Conservation (phyloP, 2,113 vertebrate genomes). For the Seriola quinqueradiata region DNA sequence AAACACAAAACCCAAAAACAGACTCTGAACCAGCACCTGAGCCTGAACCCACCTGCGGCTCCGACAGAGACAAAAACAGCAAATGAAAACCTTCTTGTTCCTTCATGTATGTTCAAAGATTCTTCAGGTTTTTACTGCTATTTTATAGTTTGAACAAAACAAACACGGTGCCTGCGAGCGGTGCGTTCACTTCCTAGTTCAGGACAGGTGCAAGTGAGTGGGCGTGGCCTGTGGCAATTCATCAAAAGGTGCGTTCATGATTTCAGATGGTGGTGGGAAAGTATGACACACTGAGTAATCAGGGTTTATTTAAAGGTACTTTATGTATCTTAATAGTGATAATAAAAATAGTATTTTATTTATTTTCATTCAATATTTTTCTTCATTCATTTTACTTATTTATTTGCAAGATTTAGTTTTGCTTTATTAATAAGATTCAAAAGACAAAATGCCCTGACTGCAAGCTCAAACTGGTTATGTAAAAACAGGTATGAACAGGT, state of each 20-base stretch:
- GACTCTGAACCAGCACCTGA: neutral
- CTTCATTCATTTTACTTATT: too few relatives aligned
- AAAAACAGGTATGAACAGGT: too few relatives aligned
- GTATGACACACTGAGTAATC: neutral
- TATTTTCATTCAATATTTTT: neutral
- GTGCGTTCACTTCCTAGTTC: conserved; percentile 53
- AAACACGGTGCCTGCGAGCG: too few relatives aligned
- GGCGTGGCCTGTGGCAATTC: conserved; percentile 32
- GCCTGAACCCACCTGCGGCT: conserved; percentile 28
- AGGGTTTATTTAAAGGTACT: neutral
- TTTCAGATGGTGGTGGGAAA: too few relatives aligned
- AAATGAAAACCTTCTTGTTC: neutral
- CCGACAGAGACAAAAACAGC: neutral
- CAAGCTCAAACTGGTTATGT: too few relatives aligned
- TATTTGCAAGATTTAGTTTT: too few relatives aligned
- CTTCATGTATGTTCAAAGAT: neutral
- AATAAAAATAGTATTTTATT: neutral
- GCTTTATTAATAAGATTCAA: too few relatives aligned
- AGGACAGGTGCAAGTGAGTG: conserved; percentile 12
- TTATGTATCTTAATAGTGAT: neutral
- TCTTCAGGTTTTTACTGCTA: neutral
- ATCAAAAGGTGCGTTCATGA: rapidly evolving
- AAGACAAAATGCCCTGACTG: too few relatives aligned
- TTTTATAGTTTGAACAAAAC: neutral
- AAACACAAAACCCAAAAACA: neutral